Evolutionary conservation across 2,797 vertebrate genomes (phyloP).

Genomic region (Sebastes hubbsi): DNA sequence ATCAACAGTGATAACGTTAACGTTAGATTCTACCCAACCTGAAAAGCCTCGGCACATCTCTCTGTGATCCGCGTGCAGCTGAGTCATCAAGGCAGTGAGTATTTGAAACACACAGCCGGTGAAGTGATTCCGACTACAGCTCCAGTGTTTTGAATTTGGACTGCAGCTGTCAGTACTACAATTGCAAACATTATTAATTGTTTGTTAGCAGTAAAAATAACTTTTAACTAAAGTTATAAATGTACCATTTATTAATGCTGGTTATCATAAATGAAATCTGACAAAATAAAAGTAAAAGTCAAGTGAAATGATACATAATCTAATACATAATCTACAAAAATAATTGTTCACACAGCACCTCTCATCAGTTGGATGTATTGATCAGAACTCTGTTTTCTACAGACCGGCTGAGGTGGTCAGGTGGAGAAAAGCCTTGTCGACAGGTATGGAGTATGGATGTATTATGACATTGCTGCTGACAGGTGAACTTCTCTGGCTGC

Average conservation of each 20-base stretch:
- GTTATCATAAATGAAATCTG: background rate
- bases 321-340: background rate
- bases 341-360: background rate
- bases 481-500: slow-evolving; percentile 30
- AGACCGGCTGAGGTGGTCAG: background rate
- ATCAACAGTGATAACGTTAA: too few relatives aligned
- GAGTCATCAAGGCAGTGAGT: too few relatives aligned
- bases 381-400: background rate
- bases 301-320: background rate
- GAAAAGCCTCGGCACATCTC: too few relatives aligned
- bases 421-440: slow-evolving; percentile 13
- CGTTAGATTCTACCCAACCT: too few relatives aligned
- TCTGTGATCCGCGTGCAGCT: too few relatives aligned
- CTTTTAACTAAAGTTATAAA: background rate
- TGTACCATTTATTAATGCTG: background rate
- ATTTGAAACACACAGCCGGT: too few relatives aligned
- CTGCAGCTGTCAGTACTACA: background rate
- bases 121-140: too few relatives aligned
- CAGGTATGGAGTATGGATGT: slow-evolving; percentile 9
- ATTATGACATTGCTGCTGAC: slow-evolving; percentile 27
- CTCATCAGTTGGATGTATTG: background rate
- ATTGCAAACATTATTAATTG: background rate
- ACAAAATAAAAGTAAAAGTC: background rate
- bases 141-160: background rate
- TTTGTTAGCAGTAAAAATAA: background rate